A percentile compares a stretch with the other conserved stretches of the same genome.
Evolutionary conservation across 2,888 invertebrate genomes (phyloP).

Genomic region (Ophion obscuratus): DNA sequence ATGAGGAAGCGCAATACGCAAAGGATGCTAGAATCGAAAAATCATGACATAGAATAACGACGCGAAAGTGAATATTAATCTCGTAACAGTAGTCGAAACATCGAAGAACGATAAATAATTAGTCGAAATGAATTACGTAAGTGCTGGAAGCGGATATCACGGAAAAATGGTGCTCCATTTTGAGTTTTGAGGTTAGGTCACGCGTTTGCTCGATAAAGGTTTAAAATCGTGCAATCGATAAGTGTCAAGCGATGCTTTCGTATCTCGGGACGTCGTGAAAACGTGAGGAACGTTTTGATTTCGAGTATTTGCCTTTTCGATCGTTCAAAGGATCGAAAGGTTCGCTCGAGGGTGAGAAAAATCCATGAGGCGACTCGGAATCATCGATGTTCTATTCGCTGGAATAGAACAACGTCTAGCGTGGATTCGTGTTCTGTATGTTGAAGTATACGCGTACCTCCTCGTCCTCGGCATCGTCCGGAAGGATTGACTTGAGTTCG

Average conservation of each 20-base stretch:
- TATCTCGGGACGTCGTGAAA: not conserved
- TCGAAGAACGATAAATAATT: not conserved
- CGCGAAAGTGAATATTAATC: not conserved
- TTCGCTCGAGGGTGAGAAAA: not conserved
- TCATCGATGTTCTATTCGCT: not conserved
- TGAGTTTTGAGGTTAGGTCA: constrained; percentile 30
- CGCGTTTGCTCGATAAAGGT: not conserved
- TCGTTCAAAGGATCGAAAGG: not conserved
- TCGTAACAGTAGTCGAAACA: not conserved
- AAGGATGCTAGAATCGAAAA: not conserved
- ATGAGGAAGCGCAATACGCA: not conserved
- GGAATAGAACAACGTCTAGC: not conserved
- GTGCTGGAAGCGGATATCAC: constrained; percentile 36
- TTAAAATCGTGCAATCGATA: not conserved
- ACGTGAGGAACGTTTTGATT: not conserved
- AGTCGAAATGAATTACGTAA: constrained; percentile 53
- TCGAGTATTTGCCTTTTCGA: not conserved
- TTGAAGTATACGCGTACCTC: constrained; percentile 72
- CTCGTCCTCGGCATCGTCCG: constrained; percentile 79
- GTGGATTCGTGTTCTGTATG: not conserved
- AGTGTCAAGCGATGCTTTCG: constrained; percentile 12
- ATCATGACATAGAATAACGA: constrained; percentile 35
- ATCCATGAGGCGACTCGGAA: not conserved
- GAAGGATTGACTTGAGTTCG: constrained; percentile 79
- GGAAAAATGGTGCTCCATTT: constrained; percentile 42